Evolutionary conservation across 2,113 vertebrate species (phyloP), one percentile per base, ranked within the genome.

Genomic region (Lophura nycthemera): DNA sequence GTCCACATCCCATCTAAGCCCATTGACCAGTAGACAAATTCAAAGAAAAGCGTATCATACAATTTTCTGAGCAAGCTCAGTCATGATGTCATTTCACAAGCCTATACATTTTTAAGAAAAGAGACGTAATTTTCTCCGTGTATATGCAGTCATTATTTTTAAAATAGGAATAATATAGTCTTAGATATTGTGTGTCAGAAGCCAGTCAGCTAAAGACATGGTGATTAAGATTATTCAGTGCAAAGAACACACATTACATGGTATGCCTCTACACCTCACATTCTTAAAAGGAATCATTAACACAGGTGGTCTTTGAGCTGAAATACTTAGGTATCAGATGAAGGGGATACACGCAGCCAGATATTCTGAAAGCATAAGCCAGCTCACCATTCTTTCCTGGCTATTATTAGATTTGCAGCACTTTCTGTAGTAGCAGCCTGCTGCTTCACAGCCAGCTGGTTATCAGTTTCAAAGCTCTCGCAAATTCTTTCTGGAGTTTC

Each of bases 401-500:
- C 94, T 97, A 94, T 97, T 96, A 96, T 97, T 94, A 97, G 85
- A 94, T 93, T 86, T 92, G 29, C 90, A 96, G 86, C 72, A 73
- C 84, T 96, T 96, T 96, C 86, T 89, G 78, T 79, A 81, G 93
- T 56, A 92, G 85, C 92, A 88, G 85, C 91, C 94, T 90, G 86
- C 95, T 95, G 95, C 67, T 69, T 67, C 90, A 59, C 27, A 21
- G 86, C 74, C 96, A 96, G 89, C 92, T 91, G 89, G 75, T 95
- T 97, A 97, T 96, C 74, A 93, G 94, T 97, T 97, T 96, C 96
- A 97, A 96, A 97, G 94, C 72, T 88, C 85, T 84, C 81, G 83
- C 71, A 95, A 94, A 97, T 96, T 96, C 92, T 97, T 96, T 77
- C 90, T 96, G 95, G 96, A 96, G 59, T 96, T 97, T 93, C 93